Percentiles rank a stretch among this genome's conserved stretches.
phyloP scores from a whole-genome alignment of 1,140 invertebrate species.

The Coelopa frigida region DNA sequence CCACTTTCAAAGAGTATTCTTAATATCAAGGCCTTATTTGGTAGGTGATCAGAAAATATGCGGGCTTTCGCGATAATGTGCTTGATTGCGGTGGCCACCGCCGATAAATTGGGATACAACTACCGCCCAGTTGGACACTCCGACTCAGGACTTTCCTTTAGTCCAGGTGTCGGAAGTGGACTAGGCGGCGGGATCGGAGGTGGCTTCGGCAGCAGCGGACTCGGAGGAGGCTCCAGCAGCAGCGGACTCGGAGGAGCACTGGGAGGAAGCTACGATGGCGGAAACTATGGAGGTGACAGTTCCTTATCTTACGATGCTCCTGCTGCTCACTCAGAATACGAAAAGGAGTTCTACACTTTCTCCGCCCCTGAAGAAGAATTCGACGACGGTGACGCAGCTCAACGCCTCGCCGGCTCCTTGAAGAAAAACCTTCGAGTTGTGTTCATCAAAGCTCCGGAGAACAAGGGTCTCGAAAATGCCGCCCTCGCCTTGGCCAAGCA shows the following conservation, averaged over 20 bases:
- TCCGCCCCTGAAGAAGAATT: conserved; percentile 28
- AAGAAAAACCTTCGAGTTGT: conserved; percentile 31
- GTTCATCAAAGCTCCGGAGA: conserved; percentile 30
- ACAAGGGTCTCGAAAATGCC: conserved; percentile 13
- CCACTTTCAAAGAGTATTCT: neutral
- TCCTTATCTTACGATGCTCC: conserved; percentile 5
- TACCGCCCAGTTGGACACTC: conserved; percentile 21
- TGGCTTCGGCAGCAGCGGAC: conserved; percentile 4
- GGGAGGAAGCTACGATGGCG: too few relatives aligned
- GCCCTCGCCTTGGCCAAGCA: conserved; percentile 16
- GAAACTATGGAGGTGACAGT: neutral
- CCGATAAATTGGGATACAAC: conserved; percentile 34
- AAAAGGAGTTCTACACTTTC: conserved; percentile 37
- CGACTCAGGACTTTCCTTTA: conserved; percentile 8
- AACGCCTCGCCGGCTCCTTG: conserved; percentile 17
- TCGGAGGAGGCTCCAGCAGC: conserved; percentile 8
- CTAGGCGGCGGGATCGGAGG: neutral
- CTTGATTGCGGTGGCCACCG: conserved; percentile 25
- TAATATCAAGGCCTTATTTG: too few relatives aligned
- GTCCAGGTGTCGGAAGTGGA: neutral
- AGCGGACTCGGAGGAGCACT: neutral
- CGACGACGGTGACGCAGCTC: conserved; percentile 19
- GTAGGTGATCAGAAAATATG: conserved; percentile 9
- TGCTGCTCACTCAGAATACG: conserved; percentile 13
- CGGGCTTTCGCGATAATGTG: conserved; percentile 23